phyloP scores from a whole-genome alignment of 1,140 invertebrate species.

The Ips nitidus region DNA sequence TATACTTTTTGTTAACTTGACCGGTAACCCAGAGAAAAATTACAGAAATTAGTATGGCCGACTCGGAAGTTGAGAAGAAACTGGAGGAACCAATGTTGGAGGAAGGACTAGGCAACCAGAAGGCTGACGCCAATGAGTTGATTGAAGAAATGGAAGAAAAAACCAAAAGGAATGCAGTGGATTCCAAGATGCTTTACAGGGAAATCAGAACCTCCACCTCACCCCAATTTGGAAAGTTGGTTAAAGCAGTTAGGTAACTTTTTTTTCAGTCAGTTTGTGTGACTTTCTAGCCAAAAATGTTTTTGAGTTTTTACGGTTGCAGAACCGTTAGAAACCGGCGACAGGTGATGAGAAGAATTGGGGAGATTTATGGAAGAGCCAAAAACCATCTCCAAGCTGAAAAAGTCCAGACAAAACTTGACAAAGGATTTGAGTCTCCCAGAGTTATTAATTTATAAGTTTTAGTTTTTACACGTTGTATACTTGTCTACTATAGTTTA shows the following conservation, averaged over 20 bases:
- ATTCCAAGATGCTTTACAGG: background rate
- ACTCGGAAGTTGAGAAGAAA: slow-evolving; percentile 1
- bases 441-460: slow-evolving; percentile 24
- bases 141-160: slow-evolving; percentile 12
- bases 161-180: slow-evolving; percentile 11
- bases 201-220: slow-evolving; percentile 15
- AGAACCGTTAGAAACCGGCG: slow-evolving; percentile 15
- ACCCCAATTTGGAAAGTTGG: slow-evolving; percentile 26
- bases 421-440: slow-evolving; percentile 21
- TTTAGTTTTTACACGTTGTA: background rate
- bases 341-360: slow-evolving; percentile 14
- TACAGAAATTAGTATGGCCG: slow-evolving; percentile 8
- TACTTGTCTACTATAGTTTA: background rate
- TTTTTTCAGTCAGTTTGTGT: background rate
- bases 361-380: slow-evolving; percentile 18
- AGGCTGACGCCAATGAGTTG: slow-evolving; percentile 12
- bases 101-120: slow-evolving; percentile 18
- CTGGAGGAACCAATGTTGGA: slow-evolving; percentile 13
- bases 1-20: too few relatives aligned
- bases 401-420: background rate
- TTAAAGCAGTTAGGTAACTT: slow-evolving; percentile 20
- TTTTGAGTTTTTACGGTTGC: slow-evolving; percentile 2
- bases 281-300: background rate
- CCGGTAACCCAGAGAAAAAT: background rate
- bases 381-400: background rate